Base-by-base conservation (phyloP, 1,140 invertebrate species). In the Panagrolaimus sp. region DNA sequence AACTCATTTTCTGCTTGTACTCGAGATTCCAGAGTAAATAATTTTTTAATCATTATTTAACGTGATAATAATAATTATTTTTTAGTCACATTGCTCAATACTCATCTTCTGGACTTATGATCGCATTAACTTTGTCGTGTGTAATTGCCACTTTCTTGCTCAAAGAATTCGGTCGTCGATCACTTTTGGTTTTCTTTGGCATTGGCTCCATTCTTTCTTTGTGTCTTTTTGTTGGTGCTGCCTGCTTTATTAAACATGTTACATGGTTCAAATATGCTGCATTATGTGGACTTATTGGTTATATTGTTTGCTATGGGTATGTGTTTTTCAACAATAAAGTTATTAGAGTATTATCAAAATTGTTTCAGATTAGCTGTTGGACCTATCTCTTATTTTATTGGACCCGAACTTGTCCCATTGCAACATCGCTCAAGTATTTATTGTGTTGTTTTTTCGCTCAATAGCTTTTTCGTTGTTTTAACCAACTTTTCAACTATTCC, bases 311-410 rank as follows among this genome's bases (percentile, higher is more conserved):
- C 38, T 78, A 74, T 65, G 68, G 70, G 48, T 70, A 57, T 4
- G 31, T 38, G 7, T 7, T 4, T 4, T 38, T 4, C 7, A 7
- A 38, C 2, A 38, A 4, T 38, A 38, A 38, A 38, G 7, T 38
- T 38, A 4, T 38, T 38, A 4, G 7, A n/a, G n/a, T n/a, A n/a
- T n/a, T 38, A 7, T 38, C 31, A 38, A 13, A 64, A 38, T 27
- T 16, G 7, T 63, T 78, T 73, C 64, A 78, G 77, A 31, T 14
- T 78, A 20, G 81, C 75, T 62, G 67, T 80, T 46, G 78, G 78
- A 1, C 78, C 81, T 2, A 79, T 80, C 11, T 69, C 77, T 4
- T 83, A 80, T 75, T 80, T 82, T 43, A 71, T 80, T 38, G 80
- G 72, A 16, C 66, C 78, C 7, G 78, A 80, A 66, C 61, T 80